Percentiles rank a stretch among this genome's conserved stretches.
Evolutionary conservation across 2,888 invertebrate genomes (phyloP).

Genomic region (Stenurella melanura): DNA sequence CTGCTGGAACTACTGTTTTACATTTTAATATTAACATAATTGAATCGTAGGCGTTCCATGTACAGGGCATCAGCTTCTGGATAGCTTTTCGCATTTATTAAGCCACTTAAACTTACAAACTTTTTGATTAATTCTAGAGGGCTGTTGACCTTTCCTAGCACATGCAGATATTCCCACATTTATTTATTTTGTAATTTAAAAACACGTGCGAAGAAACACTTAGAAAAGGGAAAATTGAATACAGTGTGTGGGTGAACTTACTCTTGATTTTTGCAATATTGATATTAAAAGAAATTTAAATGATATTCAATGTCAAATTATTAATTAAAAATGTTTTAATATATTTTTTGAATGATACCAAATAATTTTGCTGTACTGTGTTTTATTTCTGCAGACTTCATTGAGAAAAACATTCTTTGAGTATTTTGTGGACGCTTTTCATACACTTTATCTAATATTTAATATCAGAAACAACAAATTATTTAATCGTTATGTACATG

Average conservation of each 20-base stretch:
- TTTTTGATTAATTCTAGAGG: constrained; percentile 20
- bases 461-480: too few relatives aligned
- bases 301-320: too few relatives aligned
- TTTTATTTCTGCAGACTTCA: too few relatives aligned
- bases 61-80: neutral
- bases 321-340: too few relatives aligned
- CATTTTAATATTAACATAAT: constrained; percentile 24
- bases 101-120: constrained; percentile 13
- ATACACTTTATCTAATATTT: too few relatives aligned
- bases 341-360: too few relatives aligned
- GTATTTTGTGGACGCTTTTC: too few relatives aligned
- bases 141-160: constrained; percentile 4
- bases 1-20: constrained; percentile 21
- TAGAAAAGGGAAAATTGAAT: neutral
- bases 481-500: too few relatives aligned
- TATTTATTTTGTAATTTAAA: neutral
- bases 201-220: neutral
- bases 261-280: too few relatives aligned
- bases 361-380: too few relatives aligned
- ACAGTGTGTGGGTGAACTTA: neutral
- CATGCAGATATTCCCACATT: neutral
- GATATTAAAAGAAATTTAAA: too few relatives aligned
- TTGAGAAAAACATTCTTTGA: too few relatives aligned
- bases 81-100: constrained; percentile 18
- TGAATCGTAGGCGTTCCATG: neutral